Percentiles rank a stretch among this genome's conserved stretches.
phyloP scores from a whole-genome alignment of 2,888 invertebrate species.

The Cephus runcator region DNA sequence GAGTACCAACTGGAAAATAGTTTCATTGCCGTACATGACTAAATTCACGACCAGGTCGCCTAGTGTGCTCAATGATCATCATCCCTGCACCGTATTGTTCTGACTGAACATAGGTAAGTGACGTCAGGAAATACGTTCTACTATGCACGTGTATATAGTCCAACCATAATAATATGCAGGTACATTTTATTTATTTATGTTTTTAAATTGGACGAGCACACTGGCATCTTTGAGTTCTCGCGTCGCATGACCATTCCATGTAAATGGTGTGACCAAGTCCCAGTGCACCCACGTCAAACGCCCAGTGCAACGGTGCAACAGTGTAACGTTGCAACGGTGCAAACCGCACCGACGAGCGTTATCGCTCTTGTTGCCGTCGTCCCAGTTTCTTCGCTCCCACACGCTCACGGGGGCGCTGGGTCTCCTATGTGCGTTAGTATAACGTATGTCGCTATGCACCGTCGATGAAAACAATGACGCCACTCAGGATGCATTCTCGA shows the following conservation, averaged over 20 bases:
- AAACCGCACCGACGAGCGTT: conserved; percentile 51
- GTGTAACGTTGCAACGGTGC: conserved; percentile 15
- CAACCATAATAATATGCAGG: neutral
- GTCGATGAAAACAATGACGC: neutral
- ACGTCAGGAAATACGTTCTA: no score
- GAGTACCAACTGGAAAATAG: neutral
- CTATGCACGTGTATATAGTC: no score
- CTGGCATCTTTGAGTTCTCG: neutral
- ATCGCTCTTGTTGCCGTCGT: conserved; percentile 54
- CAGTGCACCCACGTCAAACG: neutral
- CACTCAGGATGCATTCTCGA: neutral
- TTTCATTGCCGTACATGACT: neutral
- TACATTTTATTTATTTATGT: neutral
- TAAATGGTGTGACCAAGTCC: neutral
- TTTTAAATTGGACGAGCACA: neutral
- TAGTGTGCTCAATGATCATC: neutral
- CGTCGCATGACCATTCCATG: neutral
- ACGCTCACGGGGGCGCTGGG: conserved; percentile 36
- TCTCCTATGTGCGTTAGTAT: neutral
- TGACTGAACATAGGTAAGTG: neutral
- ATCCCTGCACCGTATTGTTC: neutral
- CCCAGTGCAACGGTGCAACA: neutral
- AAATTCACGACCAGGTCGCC: neutral
- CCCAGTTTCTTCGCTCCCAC: conserved; percentile 58
- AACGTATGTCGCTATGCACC: neutral